Percentiles rank a stretch among this genome's conserved stretches.
These are phyloP conservation scores for Atractosteus spatula DNA, from an alignment of 2,113 vertebrate genomes.

Conservation along the genomic window DNA sequence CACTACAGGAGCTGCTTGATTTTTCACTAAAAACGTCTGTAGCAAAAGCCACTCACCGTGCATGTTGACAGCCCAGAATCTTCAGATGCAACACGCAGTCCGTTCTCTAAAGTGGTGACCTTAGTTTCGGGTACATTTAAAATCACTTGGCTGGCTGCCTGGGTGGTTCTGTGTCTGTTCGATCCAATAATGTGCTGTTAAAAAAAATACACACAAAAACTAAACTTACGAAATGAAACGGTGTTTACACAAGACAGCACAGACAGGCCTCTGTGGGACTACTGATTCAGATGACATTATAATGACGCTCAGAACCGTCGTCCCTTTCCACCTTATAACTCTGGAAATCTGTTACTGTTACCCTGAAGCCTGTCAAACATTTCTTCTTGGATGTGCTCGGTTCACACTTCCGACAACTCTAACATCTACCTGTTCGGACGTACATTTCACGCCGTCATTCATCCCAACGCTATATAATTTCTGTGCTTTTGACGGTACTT, in stretches of 20 bases:
- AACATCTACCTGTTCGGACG: no score
- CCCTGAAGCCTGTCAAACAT: no score
- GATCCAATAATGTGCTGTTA: slow-evolving; percentile 49
- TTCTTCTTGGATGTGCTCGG: no score
- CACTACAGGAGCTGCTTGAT: neutral
- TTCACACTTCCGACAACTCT: no score
- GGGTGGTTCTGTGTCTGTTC: slow-evolving; percentile 59
- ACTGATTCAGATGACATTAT: neutral
- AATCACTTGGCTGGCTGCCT: slow-evolving; percentile 69
- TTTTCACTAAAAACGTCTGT: neutral
- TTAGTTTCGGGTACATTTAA: slow-evolving; percentile 93
- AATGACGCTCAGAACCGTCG: neutral
- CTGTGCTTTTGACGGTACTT: no score
- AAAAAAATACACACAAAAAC: neutral
- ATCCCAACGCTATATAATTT: no score
- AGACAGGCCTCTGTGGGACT: neutral
- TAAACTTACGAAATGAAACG: neutral
- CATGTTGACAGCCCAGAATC: slow-evolving; percentile 89
- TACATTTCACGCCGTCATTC: no score
- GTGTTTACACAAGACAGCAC: neutral
- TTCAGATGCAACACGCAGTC: slow-evolving; percentile 90
- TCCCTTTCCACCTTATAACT: neutral
- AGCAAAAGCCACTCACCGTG: slow-evolving; percentile 68
- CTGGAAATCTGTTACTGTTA: neutral
- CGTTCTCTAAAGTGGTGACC: slow-evolving; percentile 83